phyloP scores from a whole-genome alignment of 2,797 vertebrate genomes.

The Hafferia zeledoni region DNA sequence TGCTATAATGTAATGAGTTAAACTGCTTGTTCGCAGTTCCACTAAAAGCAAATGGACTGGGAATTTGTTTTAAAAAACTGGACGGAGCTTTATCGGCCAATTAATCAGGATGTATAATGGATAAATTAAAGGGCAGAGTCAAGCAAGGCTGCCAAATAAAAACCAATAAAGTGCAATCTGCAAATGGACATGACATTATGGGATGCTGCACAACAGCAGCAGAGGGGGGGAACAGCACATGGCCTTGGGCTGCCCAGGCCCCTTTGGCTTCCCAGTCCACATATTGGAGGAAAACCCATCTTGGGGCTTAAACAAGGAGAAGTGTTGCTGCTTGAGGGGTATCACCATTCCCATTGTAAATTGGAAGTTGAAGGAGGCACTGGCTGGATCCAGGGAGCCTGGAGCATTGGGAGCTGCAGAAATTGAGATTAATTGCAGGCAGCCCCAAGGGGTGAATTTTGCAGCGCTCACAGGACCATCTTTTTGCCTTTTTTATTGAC shows the following conservation, averaged over 20 bases:
- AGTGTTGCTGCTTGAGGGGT: neutral
- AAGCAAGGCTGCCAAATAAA: slow-evolving; percentile 62
- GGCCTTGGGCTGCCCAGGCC: neutral
- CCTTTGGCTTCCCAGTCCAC: neutral
- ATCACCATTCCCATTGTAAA: neutral
- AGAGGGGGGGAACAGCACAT: fast-evolving
- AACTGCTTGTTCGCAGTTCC: slow-evolving; percentile 38
- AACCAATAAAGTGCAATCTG: slow-evolving; percentile 54
- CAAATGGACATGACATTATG: slow-evolving; percentile 47
- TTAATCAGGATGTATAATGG: slow-evolving; percentile 69
- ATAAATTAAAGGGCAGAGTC: slow-evolving; percentile 71
- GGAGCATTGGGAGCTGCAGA: neutral
- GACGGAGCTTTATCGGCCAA: slow-evolving; percentile 68
- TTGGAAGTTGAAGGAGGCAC: fast-evolving
- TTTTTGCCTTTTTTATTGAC: neutral
- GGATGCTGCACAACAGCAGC: neutral
- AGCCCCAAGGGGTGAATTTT: neutral
- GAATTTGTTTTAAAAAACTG: slow-evolving; percentile 65
- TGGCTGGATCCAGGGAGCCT: neutral
- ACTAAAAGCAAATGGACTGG: slow-evolving; percentile 68
- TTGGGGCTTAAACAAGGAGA: neutral
- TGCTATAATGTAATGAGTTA: slow-evolving; percentile 6
- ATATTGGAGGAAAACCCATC: neutral
- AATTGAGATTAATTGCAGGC: neutral
- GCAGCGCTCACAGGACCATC: fast-evolving